Conservation (phyloP, 2,113 vertebrate genomes). For the Hippolais icterina region DNA sequence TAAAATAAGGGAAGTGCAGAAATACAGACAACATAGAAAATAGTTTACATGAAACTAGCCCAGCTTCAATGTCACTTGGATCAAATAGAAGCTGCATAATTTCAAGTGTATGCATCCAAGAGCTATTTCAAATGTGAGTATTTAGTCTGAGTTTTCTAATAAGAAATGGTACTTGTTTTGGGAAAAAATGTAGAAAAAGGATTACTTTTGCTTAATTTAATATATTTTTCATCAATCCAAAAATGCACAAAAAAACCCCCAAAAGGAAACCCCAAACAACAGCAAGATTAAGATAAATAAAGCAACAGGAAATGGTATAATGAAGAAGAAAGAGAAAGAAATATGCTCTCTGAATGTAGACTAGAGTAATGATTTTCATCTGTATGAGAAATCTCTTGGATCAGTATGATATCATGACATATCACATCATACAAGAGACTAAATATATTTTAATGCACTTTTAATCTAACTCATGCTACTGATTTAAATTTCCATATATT, state of each 20-base stretch:
- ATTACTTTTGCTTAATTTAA: not conserved
- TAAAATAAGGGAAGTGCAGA: not conserved
- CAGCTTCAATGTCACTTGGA: not conserved
- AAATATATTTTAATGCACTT: not conserved
- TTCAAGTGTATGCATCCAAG: not conserved
- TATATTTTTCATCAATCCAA: not conserved
- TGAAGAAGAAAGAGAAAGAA: not conserved
- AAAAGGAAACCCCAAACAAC: not conserved
- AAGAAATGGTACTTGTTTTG: not conserved
- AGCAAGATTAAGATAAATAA: not conserved
- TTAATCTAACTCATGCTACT: not conserved
- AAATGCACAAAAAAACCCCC: accelerated
- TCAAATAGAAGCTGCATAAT: not conserved
- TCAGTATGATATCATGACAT: not conserved
- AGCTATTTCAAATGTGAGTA: not conserved
- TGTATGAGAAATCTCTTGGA: not conserved
- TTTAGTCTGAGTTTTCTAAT: not conserved
- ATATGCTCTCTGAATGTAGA: not conserved
- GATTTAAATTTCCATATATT: not conserved
- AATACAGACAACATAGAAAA: not conserved
- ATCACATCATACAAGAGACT: not conserved
- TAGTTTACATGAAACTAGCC: not conserved
- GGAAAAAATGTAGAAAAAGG: not conserved
- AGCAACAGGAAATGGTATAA: not conserved
- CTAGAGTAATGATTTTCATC: not conserved